Evolutionary conservation across 2,888 invertebrate species (phyloP).

Genomic region (Panorpa germanica): DNA sequence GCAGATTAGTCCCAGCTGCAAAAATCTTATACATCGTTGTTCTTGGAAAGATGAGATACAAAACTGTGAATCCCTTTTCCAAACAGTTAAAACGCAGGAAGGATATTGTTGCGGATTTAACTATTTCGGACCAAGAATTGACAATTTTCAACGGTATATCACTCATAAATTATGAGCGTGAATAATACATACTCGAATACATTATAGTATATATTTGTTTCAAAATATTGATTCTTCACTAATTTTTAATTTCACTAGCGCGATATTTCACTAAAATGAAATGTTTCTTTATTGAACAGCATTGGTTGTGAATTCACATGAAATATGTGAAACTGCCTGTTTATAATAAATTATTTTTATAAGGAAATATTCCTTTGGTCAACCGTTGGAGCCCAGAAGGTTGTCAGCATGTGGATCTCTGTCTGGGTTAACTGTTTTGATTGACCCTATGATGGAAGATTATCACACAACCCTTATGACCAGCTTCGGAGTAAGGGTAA

Average conservation of each 20-base stretch:
- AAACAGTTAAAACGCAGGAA: conserved; percentile 25
- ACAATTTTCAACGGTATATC: conserved; percentile 17
- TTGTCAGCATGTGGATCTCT: conserved; percentile 39
- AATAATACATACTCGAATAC: conserved; percentile 11
- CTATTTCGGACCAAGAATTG: conserved; percentile 27
- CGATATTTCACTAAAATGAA: too few relatives aligned
- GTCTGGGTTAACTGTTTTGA: conserved; percentile 32
- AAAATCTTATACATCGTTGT: conserved; percentile 29
- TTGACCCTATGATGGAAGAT: conserved; percentile 27
- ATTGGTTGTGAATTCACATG: background rate
- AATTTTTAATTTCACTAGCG: too few relatives aligned
- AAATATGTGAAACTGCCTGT: too few relatives aligned
- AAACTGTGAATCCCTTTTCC: conserved; percentile 31
- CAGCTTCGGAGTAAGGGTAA: conserved; percentile 38
- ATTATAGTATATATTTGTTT: too few relatives aligned
- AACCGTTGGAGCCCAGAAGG: conserved; percentile 25
- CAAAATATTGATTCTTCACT: too few relatives aligned
- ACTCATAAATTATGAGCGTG: too few relatives aligned
- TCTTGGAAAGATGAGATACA: conserved; percentile 34
- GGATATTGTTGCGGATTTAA: conserved; percentile 47
- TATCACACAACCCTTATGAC: conserved; percentile 37
- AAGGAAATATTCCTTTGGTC: conserved; percentile 15
- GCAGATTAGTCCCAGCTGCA: conserved; percentile 31
- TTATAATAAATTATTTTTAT: conserved; percentile 9
- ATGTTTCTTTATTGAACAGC: too few relatives aligned